Conservation (phyloP, 2,797 vertebrate species). For the Pangasius krempfi region DNA sequence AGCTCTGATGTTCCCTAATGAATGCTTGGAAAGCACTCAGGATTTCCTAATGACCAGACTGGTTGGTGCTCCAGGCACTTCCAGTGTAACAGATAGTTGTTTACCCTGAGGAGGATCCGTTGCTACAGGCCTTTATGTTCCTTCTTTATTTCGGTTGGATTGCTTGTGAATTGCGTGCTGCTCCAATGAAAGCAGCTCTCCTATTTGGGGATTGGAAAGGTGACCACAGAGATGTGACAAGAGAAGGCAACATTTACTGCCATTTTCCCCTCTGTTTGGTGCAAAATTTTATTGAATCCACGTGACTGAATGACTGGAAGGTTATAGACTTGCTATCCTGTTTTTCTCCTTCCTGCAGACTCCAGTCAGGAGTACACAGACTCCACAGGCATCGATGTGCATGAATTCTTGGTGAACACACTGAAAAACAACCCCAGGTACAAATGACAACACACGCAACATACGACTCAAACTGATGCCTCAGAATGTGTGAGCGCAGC, state of each 20-base stretch:
- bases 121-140: not conserved
- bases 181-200: not conserved
- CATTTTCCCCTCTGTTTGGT: not conserved
- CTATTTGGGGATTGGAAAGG: not conserved
- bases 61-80: not conserved
- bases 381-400: constrained; percentile 98
- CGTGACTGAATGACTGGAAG: not conserved
- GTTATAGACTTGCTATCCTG: not conserved
- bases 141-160: constrained; percentile 8
- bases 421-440: constrained; percentile 99
- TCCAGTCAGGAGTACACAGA: constrained; percentile 99
- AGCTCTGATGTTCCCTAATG: not conserved
- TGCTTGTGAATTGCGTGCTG: not conserved
- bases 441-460: constrained; percentile 16
- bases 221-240: not conserved
- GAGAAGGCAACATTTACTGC: not conserved
- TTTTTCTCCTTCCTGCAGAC: constrained; percentile 75
- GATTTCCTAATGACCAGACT: constrained; percentile 2
- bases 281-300: not conserved
- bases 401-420: constrained; percentile 99
- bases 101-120: not conserved
- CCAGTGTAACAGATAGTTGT: constrained; percentile 6
- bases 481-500: not conserved
- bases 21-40: not conserved
- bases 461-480: not conserved